Evolutionary conservation across 2,113 vertebrate genomes (phyloP).

Genomic region (Apistogramma diplotaenia): DNA sequence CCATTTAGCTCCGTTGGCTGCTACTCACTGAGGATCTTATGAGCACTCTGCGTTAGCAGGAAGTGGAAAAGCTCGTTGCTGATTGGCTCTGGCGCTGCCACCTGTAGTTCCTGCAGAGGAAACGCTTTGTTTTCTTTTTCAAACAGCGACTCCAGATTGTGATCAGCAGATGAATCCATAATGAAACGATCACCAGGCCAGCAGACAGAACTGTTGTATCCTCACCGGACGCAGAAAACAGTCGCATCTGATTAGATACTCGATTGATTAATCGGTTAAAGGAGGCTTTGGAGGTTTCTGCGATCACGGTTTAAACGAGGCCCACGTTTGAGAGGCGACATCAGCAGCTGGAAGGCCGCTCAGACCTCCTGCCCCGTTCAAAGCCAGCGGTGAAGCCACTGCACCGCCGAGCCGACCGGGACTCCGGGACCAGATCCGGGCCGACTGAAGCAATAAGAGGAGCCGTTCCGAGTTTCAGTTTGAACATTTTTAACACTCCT

Average conservation of each 20-base stretch:
- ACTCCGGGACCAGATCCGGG: background rate
- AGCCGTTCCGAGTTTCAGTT: background rate
- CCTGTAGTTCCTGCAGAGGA: background rate
- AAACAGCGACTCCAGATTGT: background rate
- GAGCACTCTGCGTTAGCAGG: background rate
- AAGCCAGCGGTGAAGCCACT: background rate
- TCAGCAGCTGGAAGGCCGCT: background rate
- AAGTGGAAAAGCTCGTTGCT: background rate
- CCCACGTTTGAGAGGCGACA: background rate
- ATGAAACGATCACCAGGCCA: background rate
- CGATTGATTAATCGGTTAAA: background rate
- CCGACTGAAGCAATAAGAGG: slow-evolving; percentile 53
- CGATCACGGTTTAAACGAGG: background rate
- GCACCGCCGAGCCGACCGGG: background rate
- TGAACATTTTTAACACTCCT: background rate
- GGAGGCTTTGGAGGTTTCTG: background rate
- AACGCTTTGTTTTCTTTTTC: accelerated
- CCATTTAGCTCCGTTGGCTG: accelerated
- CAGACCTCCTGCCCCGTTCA: background rate
- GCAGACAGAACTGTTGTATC: too few relatives aligned
- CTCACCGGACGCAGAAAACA: background rate
- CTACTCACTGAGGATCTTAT: background rate
- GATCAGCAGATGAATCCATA: background rate
- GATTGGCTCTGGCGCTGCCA: accelerated
- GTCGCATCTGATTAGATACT: background rate